These are phyloP conservation scores for Linhomoeus sp. DNA, from an alignment of 2,888 invertebrate genomes.

Conservation along the genomic window DNA sequence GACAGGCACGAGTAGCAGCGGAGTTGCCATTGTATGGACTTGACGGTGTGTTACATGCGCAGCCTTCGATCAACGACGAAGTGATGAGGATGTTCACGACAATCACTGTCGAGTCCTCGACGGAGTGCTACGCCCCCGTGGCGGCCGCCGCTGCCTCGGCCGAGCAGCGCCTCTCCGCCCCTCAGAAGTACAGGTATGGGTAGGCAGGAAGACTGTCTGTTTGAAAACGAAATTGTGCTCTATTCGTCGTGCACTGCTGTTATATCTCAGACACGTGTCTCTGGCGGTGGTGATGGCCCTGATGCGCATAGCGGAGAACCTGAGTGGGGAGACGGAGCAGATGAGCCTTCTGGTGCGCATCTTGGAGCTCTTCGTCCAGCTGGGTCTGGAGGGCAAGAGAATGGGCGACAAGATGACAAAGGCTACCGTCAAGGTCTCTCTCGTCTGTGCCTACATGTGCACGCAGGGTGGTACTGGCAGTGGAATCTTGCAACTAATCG, in stretches of 20 bases:
- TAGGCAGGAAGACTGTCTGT: constrained; percentile 12
- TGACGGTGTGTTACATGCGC: no score
- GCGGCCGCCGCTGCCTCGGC: no score
- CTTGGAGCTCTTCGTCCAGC: constrained; percentile 84
- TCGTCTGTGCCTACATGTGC: no score
- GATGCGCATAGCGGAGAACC: constrained; percentile 81
- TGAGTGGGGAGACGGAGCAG: constrained; percentile 52
- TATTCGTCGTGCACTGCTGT: neutral
- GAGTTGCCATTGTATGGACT: no score
- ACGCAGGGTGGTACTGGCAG: no score
- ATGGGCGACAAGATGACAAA: constrained; percentile 70
- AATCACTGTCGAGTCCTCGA: constrained; percentile 72
- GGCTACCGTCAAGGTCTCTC: constrained; percentile 41
- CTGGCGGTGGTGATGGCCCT: constrained; percentile 85
- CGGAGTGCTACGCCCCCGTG: constrained; percentile 16
- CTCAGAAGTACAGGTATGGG: constrained; percentile 42
- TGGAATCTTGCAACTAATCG: no score
- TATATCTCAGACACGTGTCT: constrained; percentile 50
- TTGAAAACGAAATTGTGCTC: neutral
- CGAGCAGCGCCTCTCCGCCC: no score
- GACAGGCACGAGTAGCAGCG: no score
- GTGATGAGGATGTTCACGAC: constrained; percentile 95
- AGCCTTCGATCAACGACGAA: constrained; percentile 51
- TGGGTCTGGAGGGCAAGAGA: constrained; percentile 86
- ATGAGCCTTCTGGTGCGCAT: constrained; percentile 37